A percentile compares a stretch with the other conserved stretches of the same genome.
Evolutionary conservation across 2,888 invertebrate genomes (phyloP).

Genomic region (Blastobasis lacticolella): DNA sequence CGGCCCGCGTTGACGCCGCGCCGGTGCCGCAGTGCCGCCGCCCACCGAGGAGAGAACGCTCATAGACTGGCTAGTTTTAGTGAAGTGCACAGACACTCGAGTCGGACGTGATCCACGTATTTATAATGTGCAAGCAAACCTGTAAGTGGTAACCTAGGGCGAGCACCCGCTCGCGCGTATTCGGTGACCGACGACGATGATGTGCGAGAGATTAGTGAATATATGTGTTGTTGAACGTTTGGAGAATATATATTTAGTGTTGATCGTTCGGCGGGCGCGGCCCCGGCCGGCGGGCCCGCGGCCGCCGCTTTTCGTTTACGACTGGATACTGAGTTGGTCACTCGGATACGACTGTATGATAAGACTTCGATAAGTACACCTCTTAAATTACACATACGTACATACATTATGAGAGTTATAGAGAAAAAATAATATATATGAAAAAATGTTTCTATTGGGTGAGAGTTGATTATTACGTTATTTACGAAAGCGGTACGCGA

Average conservation of each 20-base stretch:
- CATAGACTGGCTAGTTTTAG: slow-evolving; percentile 72
- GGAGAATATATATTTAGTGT: slow-evolving; percentile 69
- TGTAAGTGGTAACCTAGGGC: slow-evolving; percentile 24
- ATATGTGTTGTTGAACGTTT: slow-evolving; percentile 74
- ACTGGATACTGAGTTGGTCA: slow-evolving; percentile 65
- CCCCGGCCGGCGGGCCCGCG: slow-evolving; percentile 20
- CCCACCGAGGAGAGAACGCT: slow-evolving; percentile 60
- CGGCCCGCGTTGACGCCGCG: slow-evolving; percentile 13
- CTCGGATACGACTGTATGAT: slow-evolving; percentile 59
- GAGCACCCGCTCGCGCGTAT: slow-evolving; percentile 39
- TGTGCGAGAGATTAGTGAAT: slow-evolving; percentile 68
- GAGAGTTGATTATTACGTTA: slow-evolving; percentile 62
- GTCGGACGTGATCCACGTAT: slow-evolving; percentile 47
- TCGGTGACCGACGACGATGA: slow-evolving; percentile 55
- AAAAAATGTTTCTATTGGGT: slow-evolving; percentile 67
- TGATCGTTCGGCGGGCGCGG: slow-evolving; percentile 44
- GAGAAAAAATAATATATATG: slow-evolving; percentile 62
- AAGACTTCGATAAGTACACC: slow-evolving; percentile 63
- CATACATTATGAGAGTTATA: slow-evolving; percentile 61
- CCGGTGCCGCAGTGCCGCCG: slow-evolving; percentile 12
- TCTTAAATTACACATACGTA: slow-evolving; percentile 58
- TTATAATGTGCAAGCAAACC: slow-evolving; percentile 31
- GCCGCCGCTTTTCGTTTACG: slow-evolving; percentile 40
- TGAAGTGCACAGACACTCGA: slow-evolving; percentile 61
- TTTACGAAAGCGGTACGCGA: slow-evolving; percentile 63